Base-by-base conservation (phyloP, 2,113 vertebrate species). In the Cercocebus atys region DNA sequence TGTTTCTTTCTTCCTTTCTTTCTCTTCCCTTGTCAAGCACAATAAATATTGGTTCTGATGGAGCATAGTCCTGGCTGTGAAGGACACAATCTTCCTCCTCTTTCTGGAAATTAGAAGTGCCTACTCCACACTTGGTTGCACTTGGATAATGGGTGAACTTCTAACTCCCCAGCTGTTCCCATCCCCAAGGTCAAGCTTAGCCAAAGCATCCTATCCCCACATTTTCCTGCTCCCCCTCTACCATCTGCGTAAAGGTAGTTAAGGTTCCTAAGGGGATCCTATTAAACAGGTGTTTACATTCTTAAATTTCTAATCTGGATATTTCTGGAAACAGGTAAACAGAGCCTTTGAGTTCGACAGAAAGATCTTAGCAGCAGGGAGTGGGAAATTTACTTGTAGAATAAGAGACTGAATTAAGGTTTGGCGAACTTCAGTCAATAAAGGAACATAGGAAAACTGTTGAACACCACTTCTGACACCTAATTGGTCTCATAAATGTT, bases 261-360 rank as follows among this genome's bases (percentile, higher is more conserved):
- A 98, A 95, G 59, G 52, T 66, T 95, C 96, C 95, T 30, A n/a
- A 96, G 90, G 95, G 64, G 57, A 95, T 78, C 88, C 85, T 96
- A 91, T 95, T 94, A 96, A 96, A 96, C 97, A 98, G 97, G 94
- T 98, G 97, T 98, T 97, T 98, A 94, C 88, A 64, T 95, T 95
- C 93, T 93, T 94, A 95, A 92, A 94, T 96, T 96, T 96, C 94
- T 68, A 85, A 97, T 95, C 95, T 88, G 88, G 88, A 72, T 98
- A 98, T 97, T 98, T 97, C 92, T 95, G 90, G 96, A 97, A 97
- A 96, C 93, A 96, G 70, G 50, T 87, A 97, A 96, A 95, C 89
- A 94, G 75, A 83, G 72, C 22, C 83, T 93, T 90, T 95, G 84
- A 95, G 47, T 96, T 98, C 52, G 88, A 32, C 30, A 61, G 80